These are phyloP conservation scores for Epinotia nisella DNA, from an alignment of 2,888 invertebrate species.

Conservation along the genomic window DNA sequence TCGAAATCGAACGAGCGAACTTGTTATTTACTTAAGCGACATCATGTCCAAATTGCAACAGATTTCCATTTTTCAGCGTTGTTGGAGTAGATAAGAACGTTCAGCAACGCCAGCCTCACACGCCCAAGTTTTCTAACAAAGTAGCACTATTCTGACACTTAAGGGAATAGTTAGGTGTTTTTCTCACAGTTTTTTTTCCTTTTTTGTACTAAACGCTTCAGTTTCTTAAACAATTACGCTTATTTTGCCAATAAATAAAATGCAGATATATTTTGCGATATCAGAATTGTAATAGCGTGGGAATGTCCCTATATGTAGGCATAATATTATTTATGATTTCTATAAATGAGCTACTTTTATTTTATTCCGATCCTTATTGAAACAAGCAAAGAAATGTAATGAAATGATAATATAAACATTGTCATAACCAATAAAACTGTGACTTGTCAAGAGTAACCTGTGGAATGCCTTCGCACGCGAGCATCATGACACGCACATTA, in stretches of 20 bases:
- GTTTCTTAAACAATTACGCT: not conserved
- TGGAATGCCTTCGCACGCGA: conserved; percentile 30
- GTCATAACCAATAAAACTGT: conserved; percentile 20
- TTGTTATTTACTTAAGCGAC: conserved; percentile 33
- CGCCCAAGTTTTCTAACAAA: conserved; percentile 63
- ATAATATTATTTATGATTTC: too few relatives aligned
- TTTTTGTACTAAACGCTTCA: not conserved
- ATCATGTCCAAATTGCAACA: conserved; percentile 15
- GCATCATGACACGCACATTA: conserved; percentile 26
- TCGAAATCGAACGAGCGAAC: too few relatives aligned
- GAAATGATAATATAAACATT: conserved; percentile 20
- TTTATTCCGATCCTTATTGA: not conserved
- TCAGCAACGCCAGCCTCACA: conserved; percentile 61
- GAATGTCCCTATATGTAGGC: too few relatives aligned
- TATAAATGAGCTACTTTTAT: too few relatives aligned
- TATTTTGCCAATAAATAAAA: not conserved
- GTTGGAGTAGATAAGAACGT: conserved; percentile 53
- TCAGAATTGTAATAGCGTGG: not conserved
- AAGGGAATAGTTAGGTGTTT: conserved; percentile 56
- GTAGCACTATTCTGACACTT: conserved; percentile 55
- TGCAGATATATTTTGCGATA: not conserved
- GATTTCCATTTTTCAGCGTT: conserved; percentile 54
- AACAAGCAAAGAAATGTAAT: conserved; percentile 4
- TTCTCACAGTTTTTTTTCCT: conserved; percentile 24
- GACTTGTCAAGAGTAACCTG: conserved; percentile 29